These are phyloP conservation scores for Papilio machaon DNA, from an alignment of 1,140 invertebrate genomes.

Conservation along the genomic window DNA sequence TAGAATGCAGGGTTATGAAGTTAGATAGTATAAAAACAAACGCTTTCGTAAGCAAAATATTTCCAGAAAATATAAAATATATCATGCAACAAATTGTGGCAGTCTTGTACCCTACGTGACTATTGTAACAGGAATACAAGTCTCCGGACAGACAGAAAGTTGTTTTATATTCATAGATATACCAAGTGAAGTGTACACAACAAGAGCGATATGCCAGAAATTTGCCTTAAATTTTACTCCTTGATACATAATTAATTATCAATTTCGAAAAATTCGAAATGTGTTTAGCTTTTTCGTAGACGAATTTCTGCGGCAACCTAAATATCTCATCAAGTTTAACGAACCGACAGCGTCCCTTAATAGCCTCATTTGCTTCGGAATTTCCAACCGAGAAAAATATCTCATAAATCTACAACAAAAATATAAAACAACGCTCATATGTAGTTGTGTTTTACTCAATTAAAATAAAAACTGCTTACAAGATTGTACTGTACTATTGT, in stretches of 20 bases:
- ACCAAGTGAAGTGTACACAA: too few relatives aligned
- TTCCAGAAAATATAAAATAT: background rate
- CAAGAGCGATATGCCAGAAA: too few relatives aligned
- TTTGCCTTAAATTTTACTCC: background rate
- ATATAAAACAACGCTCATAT: background rate
- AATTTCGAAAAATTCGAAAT: background rate
- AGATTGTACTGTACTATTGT: background rate
- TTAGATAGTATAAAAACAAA: too few relatives aligned
- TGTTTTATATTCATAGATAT: too few relatives aligned
- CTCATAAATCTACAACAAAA: constrained; percentile 6
- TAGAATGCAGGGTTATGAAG: too few relatives aligned
- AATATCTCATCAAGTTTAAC: constrained; percentile 21
- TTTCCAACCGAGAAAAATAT: constrained; percentile 9
- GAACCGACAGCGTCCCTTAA: constrained; percentile 12
- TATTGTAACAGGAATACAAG: background rate
- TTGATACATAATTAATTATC: constrained; percentile 14
- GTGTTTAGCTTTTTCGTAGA: constrained; percentile 8
- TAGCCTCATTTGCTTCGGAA: constrained; percentile 25
- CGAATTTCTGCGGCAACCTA: constrained; percentile 1
- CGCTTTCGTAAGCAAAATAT: background rate
- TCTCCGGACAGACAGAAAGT: background rate
- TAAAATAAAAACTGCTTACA: background rate
- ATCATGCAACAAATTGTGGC: background rate
- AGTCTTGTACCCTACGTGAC: background rate
- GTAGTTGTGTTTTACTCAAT: background rate